Evolutionary conservation across 2,888 invertebrate genomes (phyloP).

Genomic region (Philereme transversata): DNA sequence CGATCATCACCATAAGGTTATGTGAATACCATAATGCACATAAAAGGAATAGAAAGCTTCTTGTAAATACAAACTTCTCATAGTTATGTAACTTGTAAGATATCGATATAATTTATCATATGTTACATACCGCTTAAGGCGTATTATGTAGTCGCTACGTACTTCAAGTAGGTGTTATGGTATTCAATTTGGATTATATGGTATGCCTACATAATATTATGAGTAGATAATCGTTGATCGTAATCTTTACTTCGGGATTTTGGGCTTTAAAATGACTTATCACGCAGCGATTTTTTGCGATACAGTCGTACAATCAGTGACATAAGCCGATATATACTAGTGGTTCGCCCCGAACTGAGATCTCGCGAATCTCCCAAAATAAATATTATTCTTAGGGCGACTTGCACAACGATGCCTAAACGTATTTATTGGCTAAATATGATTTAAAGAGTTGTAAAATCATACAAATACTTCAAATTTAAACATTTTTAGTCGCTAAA

Average conservation of each 20-base stretch:
- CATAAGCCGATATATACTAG: too few relatives aligned
- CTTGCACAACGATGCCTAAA: too few relatives aligned
- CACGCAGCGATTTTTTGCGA: too few relatives aligned
- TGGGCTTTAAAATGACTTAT: not conserved
- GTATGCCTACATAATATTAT: not conserved
- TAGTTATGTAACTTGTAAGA: conserved; percentile 19
- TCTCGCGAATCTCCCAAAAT: too few relatives aligned
- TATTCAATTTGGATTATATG: conserved; percentile 21
- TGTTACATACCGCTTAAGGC: conserved; percentile 7
- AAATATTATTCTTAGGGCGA: too few relatives aligned
- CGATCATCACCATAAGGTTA: not conserved
- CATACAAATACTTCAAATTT: too few relatives aligned
- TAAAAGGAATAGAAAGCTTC: conserved; percentile 35
- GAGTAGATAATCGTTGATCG: not conserved
- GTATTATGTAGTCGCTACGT: conserved; percentile 3
- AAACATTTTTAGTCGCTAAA: too few relatives aligned
- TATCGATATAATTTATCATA: conserved; percentile 26
- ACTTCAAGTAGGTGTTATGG: conserved; percentile 15
- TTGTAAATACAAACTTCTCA: conserved; percentile 20
- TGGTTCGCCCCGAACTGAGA: too few relatives aligned
- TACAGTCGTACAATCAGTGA: too few relatives aligned
- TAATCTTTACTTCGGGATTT: conserved; percentile 2
- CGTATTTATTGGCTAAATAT: too few relatives aligned
- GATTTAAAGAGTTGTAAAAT: too few relatives aligned
- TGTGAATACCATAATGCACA: conserved; percentile 4